These are phyloP conservation scores for Bunonema sp. DNA, from an alignment of 2,888 invertebrate species.

Conservation along the genomic window DNA sequence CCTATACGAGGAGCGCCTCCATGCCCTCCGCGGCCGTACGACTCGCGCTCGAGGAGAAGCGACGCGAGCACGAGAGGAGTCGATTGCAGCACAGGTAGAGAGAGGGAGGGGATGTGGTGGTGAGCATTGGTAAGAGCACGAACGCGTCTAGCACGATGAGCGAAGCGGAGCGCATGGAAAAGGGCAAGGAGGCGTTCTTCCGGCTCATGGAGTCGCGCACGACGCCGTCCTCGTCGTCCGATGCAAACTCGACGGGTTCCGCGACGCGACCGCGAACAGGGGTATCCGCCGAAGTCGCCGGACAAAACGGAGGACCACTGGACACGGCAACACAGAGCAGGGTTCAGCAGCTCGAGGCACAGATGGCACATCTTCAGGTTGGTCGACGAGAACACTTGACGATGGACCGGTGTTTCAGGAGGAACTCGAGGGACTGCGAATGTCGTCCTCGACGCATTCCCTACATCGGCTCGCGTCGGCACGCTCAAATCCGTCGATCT, in stretches of 20 bases:
- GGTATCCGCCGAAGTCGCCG: neutral
- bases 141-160: conserved; percentile 17
- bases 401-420: too few species aligned
- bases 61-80: conserved; percentile 30
- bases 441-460: too few species aligned
- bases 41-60: conserved; percentile 35
- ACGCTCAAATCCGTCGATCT: too few species aligned
- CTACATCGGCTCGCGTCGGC: too few species aligned
- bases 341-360: too few species aligned
- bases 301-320: too few species aligned
- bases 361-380: too few species aligned
- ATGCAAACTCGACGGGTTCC: neutral
- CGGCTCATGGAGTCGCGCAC: conserved; percentile 17
- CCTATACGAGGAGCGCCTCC: conserved; percentile 11
- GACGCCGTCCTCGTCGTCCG: neutral
- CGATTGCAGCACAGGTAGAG: conserved; percentile 19
- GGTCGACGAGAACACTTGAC: too few species aligned
- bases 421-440: too few species aligned
- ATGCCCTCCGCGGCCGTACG: conserved; percentile 27
- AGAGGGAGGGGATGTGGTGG: neutral
- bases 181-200: conserved; percentile 41
- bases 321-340: too few species aligned
- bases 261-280: conserved; percentile 1
- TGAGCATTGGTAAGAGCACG: neutral
- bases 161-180: conserved; percentile 29